These are phyloP conservation scores for Acestrorhynchus altus DNA, from an alignment of 2,797 vertebrate species.

Conservation along the genomic window DNA sequence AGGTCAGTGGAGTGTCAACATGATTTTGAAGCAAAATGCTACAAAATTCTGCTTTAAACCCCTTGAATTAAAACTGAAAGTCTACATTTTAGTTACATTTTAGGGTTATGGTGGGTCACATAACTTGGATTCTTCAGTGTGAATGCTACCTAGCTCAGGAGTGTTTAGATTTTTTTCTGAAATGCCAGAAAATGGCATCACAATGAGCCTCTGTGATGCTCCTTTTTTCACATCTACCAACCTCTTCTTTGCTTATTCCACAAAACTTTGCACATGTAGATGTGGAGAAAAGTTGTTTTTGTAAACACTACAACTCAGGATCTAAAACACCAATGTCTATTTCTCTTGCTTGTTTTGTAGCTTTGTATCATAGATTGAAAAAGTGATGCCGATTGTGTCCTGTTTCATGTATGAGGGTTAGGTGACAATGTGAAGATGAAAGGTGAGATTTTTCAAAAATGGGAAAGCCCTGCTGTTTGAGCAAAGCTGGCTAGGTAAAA, in stretches of 20 bases:
- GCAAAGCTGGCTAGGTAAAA: neutral
- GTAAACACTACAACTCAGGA: slow-evolving; percentile 23
- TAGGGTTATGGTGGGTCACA: no score
- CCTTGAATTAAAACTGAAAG: no score
- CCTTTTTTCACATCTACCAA: slow-evolving; percentile 41
- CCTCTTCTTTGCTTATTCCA: slow-evolving; percentile 10
- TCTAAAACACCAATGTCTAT: neutral
- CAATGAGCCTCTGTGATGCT: slow-evolving; percentile 57
- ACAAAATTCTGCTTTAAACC: no score
- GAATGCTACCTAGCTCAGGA: slow-evolving; percentile 78
- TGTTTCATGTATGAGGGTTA: slow-evolving; percentile 17
- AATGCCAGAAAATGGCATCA: slow-evolving; percentile 27
- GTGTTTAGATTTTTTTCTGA: slow-evolving; percentile 22
- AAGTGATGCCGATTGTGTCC: neutral
- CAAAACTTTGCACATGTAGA: slow-evolving; percentile 7
- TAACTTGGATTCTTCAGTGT: neutral
- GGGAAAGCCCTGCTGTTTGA: neutral
- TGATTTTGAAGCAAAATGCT: no score
- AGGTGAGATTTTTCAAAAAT: no score
- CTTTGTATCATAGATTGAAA: neutral
- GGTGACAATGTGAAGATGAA: neutral
- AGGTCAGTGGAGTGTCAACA: no score
- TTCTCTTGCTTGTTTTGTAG: slow-evolving; percentile 22
- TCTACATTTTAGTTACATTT: slow-evolving; percentile 5
- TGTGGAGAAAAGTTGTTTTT: neutral